Evolutionary conservation across 2,113 vertebrate genomes (phyloP).

Genomic region (Thamnaconus septentrionalis): DNA sequence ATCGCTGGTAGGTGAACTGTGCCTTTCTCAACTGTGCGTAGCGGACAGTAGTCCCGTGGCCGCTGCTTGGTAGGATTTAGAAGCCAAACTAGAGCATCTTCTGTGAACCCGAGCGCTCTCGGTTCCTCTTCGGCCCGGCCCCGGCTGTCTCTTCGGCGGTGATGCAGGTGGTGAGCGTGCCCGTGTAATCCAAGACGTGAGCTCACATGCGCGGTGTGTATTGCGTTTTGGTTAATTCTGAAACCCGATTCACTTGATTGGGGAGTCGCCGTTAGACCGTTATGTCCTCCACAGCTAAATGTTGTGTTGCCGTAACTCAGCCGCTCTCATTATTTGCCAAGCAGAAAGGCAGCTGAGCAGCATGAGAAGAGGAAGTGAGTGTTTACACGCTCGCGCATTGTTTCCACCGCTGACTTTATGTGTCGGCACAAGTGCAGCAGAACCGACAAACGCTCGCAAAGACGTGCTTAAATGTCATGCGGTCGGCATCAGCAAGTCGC

Average conservation of each 20-base stretch:
- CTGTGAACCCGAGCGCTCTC: neutral
- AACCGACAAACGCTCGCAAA: neutral
- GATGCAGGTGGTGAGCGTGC: slow-evolving; percentile 67
- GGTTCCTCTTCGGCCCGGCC: slow-evolving; percentile 1
- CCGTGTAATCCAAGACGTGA: slow-evolving; percentile 68
- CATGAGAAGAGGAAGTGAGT: slow-evolving; percentile 60
- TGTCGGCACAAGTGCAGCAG: slow-evolving; percentile 7
- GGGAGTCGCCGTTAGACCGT: neutral
- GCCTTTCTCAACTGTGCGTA: slow-evolving; percentile 9
- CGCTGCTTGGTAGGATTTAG: slow-evolving; percentile 3
- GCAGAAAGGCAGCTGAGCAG: slow-evolving; percentile 19
- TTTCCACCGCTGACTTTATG: slow-evolving; percentile 35
- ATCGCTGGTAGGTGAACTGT: slow-evolving; percentile 54
- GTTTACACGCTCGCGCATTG: slow-evolving; percentile 46
- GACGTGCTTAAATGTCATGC: neutral
- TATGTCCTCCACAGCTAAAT: neutral
- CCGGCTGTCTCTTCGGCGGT: slow-evolving; percentile 22
- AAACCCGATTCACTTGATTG: slow-evolving; percentile 32
- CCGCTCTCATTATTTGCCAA: slow-evolving; percentile 15
- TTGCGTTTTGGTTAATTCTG: slow-evolving; percentile 56
- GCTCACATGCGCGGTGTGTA: slow-evolving; percentile 59
- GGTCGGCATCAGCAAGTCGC: neutral
- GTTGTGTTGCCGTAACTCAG: neutral
- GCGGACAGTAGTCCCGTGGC: neutral
- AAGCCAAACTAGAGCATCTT: neutral